A percentile compares a stretch with the other conserved stretches of the same genome.
Evolutionary conservation across 2,888 invertebrate species (phyloP).

Genomic region (Leucoma salicis): DNA sequence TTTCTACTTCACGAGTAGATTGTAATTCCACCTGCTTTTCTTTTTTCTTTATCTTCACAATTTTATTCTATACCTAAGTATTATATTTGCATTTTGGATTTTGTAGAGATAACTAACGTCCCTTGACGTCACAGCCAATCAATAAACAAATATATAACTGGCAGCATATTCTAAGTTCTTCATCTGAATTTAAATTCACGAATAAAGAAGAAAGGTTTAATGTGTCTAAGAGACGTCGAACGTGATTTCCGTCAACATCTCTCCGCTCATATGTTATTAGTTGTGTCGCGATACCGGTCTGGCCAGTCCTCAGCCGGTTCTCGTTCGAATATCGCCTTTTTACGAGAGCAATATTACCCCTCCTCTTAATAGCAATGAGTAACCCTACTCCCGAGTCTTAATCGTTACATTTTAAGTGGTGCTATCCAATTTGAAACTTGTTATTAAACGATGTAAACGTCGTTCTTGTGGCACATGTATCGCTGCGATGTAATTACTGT

Average conservation of each 20-base stretch:
- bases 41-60: too few species aligned
- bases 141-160: too few species aligned
- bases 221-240: conserved; percentile 21
- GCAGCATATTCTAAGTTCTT: too few species aligned
- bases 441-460: conserved; percentile 18
- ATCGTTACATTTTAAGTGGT: conserved; percentile 29
- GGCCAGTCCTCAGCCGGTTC: conserved; percentile 48
- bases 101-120: too few species aligned
- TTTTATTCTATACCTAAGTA: too few species aligned
- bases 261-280: conserved; percentile 35
- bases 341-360: conserved; percentile 26
- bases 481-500: too few species aligned
- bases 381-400: conserved; percentile 36
- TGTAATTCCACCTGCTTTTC: too few species aligned
- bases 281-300: conserved; percentile 32
- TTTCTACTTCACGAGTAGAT: too few species aligned
- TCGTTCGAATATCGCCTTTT: conserved; percentile 52
- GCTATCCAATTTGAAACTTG: conserved; percentile 26
- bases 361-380: conserved; percentile 39
- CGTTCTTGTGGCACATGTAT: too few species aligned
- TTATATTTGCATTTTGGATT: too few species aligned
- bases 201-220: conserved; percentile 14
- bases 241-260: conserved; percentile 55
- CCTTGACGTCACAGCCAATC: too few species aligned
- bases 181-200: too few species aligned